Percentiles rank a stretch among this genome's conserved stretches.
Evolutionary conservation across 2,113 vertebrate genomes (phyloP).

Genomic region (Oncorhynchus nerka): DNA sequence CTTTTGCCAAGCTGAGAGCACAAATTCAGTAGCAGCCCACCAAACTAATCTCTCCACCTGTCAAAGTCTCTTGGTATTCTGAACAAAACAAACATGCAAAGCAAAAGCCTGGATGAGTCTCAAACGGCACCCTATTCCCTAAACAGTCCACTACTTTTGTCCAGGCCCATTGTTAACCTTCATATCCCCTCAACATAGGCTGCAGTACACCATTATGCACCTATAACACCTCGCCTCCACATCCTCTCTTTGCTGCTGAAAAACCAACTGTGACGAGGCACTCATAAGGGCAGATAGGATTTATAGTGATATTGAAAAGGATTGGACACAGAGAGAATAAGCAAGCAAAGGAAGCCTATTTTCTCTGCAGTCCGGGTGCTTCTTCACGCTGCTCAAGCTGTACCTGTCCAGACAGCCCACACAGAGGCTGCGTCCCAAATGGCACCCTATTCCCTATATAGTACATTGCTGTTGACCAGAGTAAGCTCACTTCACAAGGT

Average conservation of each 20-base stretch:
- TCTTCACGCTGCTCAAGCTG: neutral
- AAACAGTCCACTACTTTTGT: no score
- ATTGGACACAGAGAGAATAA: neutral
- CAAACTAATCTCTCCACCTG: no score
- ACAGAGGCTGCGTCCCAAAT: no score
- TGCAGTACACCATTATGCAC: conserved; percentile 45
- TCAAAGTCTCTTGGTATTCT: no score
- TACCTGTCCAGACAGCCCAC: no score
- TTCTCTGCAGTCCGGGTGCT: neutral
- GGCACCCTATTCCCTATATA: no score
- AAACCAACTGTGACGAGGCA: conserved; percentile 20
- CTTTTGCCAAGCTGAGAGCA: no score
- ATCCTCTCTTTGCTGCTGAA: conserved; percentile 21
- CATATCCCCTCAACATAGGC: neutral
- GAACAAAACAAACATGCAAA: no score
- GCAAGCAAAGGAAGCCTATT: neutral
- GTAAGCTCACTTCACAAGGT: conserved; percentile 23
- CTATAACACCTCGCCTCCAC: conserved; percentile 49
- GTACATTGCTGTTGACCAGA: neutral
- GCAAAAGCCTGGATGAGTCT: no score
- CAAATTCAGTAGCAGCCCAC: no score
- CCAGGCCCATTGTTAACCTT: no score
- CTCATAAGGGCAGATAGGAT: conserved; percentile 1
- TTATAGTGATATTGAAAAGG: neutral
- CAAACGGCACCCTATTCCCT: no score